phyloP scores from a whole-genome alignment of 2,113 vertebrate species.

The Notothenia coriiceps region DNA sequence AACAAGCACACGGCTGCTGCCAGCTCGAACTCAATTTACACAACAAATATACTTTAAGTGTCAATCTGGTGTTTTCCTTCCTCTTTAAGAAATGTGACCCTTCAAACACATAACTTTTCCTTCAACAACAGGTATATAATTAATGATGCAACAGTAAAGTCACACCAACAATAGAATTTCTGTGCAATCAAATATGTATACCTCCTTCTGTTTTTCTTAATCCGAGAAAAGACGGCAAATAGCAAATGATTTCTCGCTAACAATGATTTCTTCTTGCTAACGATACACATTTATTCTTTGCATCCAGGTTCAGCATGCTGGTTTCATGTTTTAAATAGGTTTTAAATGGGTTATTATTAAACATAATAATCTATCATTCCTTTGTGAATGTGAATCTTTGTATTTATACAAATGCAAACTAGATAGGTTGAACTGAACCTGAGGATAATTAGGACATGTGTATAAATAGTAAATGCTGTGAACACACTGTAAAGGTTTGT shows the following conservation, averaged over 20 bases:
- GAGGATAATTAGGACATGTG: too few relatives aligned
- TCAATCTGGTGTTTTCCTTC: constrained; percentile 23
- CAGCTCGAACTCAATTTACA: constrained; percentile 26
- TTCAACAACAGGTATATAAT: neutral
- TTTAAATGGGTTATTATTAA: neutral
- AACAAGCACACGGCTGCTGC: constrained; percentile 38
- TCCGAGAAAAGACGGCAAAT: too few relatives aligned
- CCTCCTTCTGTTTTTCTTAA: neutral
- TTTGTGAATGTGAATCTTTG: constrained; percentile 4
- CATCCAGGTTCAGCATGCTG: neutral
- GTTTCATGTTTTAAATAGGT: neutral
- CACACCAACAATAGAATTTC: neutral
- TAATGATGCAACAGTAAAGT: neutral
- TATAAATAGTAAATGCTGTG: neutral
- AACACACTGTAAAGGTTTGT: neutral
- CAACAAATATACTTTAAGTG: constrained; percentile 15
- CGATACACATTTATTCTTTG: neutral
- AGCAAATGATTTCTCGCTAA: too few relatives aligned
- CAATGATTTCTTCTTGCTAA: neutral
- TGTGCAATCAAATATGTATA: neutral
- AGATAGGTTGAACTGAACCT: too few relatives aligned
- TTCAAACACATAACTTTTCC: neutral
- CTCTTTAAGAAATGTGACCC: constrained; percentile 15
- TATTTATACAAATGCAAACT: constrained; percentile 39
- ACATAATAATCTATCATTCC: neutral